phyloP scores from a whole-genome alignment of 2,888 invertebrate genomes.

The Lamproptera curius region DNA sequence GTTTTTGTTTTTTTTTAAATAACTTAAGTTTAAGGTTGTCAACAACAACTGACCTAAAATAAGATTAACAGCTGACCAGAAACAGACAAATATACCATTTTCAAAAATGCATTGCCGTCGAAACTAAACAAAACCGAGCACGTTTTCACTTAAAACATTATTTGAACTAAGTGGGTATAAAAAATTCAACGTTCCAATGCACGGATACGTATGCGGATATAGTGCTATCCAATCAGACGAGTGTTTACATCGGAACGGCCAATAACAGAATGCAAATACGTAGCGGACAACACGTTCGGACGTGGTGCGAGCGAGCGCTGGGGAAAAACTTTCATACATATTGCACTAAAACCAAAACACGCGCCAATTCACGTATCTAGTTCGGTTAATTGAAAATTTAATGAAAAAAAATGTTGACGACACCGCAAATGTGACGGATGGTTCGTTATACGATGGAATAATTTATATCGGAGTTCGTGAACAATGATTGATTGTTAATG shows the following conservation, averaged over 20 bases:
- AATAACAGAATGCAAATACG: slow-evolving; percentile 73
- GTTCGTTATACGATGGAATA: slow-evolving; percentile 19
- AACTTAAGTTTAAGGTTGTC: too few species aligned
- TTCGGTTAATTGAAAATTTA: slow-evolving; percentile 34
- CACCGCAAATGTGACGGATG: slow-evolving; percentile 20
- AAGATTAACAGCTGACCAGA: too few species aligned
- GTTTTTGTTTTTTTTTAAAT: too few species aligned
- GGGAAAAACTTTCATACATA: slow-evolving; percentile 42
- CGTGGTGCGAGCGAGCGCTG: slow-evolving; percentile 28
- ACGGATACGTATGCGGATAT: slow-evolving; percentile 30
- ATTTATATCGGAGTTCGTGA: slow-evolving; percentile 33
- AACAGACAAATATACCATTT: too few species aligned
- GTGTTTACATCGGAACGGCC: slow-evolving; percentile 63
- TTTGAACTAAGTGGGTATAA: slow-evolving; percentile 17
- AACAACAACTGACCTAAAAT: too few species aligned
- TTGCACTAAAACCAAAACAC: slow-evolving; percentile 35
- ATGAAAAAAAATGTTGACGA: slow-evolving; percentile 24
- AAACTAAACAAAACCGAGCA: too few species aligned
- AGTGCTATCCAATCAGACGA: slow-evolving; percentile 59
- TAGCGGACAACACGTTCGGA: slow-evolving; percentile 45
- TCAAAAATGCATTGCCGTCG: too few species aligned
- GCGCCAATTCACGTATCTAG: slow-evolving; percentile 36
- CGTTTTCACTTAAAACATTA: not conserved
- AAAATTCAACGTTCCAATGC: slow-evolving; percentile 12
- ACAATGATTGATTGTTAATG: slow-evolving; percentile 41